phyloP scores from a whole-genome alignment of 2,113 vertebrate genomes.

The Steatornis caripensis region DNA sequence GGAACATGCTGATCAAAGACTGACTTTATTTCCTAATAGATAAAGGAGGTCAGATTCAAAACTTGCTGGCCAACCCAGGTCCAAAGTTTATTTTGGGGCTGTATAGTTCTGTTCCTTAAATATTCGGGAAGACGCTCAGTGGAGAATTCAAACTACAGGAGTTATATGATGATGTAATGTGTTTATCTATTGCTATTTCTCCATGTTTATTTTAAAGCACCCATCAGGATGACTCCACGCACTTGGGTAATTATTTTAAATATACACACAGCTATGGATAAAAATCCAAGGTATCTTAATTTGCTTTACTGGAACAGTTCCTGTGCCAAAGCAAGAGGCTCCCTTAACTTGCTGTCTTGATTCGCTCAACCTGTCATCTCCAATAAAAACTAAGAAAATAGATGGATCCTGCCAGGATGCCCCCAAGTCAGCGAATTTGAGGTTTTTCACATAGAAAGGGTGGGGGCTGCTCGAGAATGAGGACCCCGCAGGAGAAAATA shows the following conservation, averaged over 20 bases:
- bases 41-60: not conserved
- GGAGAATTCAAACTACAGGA: not conserved
- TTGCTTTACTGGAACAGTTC: not conserved
- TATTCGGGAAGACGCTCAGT: not conserved
- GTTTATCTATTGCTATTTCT: constrained; percentile 3
- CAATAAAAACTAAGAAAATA: not conserved
- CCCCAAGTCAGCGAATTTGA: not conserved
- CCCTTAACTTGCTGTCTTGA: not conserved
- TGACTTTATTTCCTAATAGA: not conserved
- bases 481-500: not conserved
- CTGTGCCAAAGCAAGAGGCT: not conserved
- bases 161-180: not conserved
- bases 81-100: not conserved
- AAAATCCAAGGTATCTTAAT: not conserved
- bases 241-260: constrained; percentile 1
- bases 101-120: not conserved
- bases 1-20: not conserved
- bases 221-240: not conserved
- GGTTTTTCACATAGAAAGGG: not conserved
- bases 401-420: not conserved
- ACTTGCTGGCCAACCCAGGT: not conserved
- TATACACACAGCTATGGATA: not conserved
- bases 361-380: not conserved
- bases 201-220: not conserved
- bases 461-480: not conserved